Evolutionary conservation across 2,797 vertebrate genomes (phyloP).

Genomic region (Coilia nasus): DNA sequence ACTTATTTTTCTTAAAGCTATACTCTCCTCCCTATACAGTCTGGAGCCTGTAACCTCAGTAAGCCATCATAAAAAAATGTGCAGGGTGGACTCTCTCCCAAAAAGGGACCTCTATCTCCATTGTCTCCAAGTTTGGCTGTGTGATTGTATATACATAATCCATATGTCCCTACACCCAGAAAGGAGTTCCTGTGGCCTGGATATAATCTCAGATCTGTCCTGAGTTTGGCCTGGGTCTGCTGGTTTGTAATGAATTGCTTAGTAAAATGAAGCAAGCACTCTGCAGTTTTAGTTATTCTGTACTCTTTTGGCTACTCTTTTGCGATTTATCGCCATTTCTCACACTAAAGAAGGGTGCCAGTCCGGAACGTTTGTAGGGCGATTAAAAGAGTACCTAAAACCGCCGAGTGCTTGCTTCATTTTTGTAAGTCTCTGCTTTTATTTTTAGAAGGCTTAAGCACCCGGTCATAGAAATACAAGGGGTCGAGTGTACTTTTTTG

Average conservation of each 20-base stretch:
- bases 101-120: not conserved
- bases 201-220: not conserved
- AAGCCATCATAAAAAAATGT: not conserved
- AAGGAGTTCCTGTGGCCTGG: not conserved
- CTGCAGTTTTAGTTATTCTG: too few relatives aligned
- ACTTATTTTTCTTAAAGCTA: not conserved
- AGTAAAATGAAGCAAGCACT: too few relatives aligned
- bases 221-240: not conserved
- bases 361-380: too few relatives aligned
- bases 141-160: not conserved
- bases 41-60: not conserved
- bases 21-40: not conserved
- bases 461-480: too few relatives aligned
- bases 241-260: not conserved
- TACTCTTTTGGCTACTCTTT: too few relatives aligned
- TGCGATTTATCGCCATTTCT: too few relatives aligned
- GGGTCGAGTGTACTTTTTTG: too few relatives aligned
- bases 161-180: not conserved
- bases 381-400: too few relatives aligned
- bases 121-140: conserved; percentile 1
- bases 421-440: too few relatives aligned
- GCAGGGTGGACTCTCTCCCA: not conserved
- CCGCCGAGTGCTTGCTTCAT: too few relatives aligned
- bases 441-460: too few relatives aligned
- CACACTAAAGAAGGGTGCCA: too few relatives aligned